Evolutionary conservation across 2,113 vertebrate species (phyloP).

Genomic region (Verasper variegatus): DNA sequence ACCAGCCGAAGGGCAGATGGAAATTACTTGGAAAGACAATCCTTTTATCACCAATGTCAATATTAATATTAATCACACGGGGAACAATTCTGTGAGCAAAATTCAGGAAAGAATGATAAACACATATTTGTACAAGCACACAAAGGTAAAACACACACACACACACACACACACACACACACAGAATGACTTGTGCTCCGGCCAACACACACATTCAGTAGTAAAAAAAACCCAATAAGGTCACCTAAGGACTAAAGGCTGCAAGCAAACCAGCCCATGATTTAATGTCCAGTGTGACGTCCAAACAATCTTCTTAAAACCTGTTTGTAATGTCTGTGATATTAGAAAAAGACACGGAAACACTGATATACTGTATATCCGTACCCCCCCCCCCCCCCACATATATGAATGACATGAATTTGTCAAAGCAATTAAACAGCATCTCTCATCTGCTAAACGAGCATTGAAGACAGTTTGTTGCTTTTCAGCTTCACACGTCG

Average conservation of each 20-base stretch:
- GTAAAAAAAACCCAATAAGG: constrained; percentile 23
- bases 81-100: constrained; percentile 47
- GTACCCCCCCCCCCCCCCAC: too few species aligned
- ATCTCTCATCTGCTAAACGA: too few species aligned
- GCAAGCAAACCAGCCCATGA: not conserved
- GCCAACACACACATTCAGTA: constrained; percentile 18
- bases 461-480: too few species aligned
- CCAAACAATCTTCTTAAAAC: not conserved
- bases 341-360: too few species aligned
- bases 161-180: constrained; percentile 9
- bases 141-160: constrained; percentile 15
- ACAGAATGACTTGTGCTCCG: not conserved
- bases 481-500: too few species aligned
- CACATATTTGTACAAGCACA: constrained; percentile 40
- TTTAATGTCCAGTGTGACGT: not conserved
- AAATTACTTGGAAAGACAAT: constrained; percentile 69
- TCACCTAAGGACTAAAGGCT: too few species aligned
- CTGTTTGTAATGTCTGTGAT: too few species aligned
- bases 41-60: constrained; percentile 73
- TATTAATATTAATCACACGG: constrained; percentile 73
- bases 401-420: too few species aligned
- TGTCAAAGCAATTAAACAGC: too few species aligned
- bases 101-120: constrained; percentile 7
- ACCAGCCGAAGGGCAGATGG: constrained; percentile 76
- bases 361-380: too few species aligned